Base-by-base conservation (phyloP, 2,797 vertebrate genomes). In the Thalassophryne amazonica region DNA sequence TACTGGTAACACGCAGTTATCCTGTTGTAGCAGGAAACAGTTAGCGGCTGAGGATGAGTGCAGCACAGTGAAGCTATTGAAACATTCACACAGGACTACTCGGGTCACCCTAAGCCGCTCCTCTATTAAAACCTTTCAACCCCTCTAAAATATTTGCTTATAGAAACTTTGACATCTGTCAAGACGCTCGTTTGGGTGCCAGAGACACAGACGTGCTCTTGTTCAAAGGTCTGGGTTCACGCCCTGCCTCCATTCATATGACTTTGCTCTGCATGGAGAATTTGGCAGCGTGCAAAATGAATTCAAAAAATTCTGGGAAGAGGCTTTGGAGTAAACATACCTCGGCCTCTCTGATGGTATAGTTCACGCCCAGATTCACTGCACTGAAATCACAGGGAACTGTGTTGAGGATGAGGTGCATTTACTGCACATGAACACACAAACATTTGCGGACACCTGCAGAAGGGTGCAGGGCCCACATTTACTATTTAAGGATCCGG, bases 221-320 rank as follows among this genome's bases (percentile, higher is more conserved):
- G 54, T 66, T 39, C 38, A 4, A 13, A 9, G 51, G 30, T 30
- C 38, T 52, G 45, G 42, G 43, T 58, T 46, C 28, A 42, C 28
- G 23, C 42, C 41, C 39, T 59, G 36, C 67, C 48, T 57, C 56
- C 40, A 24, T 40, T 58, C 5, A 7, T 9, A 29, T 3, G 20
- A 11, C 14, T 16, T 42, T 4, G 6, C 23, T 25, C 36, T 30
- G 37, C 45, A 34, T 27, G 17, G 23, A 38, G 15, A n/a, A 19
- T 56, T 41, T 57, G 70, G 65, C 58, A 41, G 28, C 27, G 10
- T 3, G 8, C 47, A 28, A 58, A 80, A 69, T 74, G 70, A 52
- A 74, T 80, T 65, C 61, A 63, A 84, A 61, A 40, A 47, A 22
- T 83, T 85, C 80, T 84, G 68, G 77, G 75, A 85, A 82, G 61